Evolutionary conservation across 1,140 invertebrate genomes (phyloP).

Genomic region (Pachyrhynchus sulphureomaculatus): DNA sequence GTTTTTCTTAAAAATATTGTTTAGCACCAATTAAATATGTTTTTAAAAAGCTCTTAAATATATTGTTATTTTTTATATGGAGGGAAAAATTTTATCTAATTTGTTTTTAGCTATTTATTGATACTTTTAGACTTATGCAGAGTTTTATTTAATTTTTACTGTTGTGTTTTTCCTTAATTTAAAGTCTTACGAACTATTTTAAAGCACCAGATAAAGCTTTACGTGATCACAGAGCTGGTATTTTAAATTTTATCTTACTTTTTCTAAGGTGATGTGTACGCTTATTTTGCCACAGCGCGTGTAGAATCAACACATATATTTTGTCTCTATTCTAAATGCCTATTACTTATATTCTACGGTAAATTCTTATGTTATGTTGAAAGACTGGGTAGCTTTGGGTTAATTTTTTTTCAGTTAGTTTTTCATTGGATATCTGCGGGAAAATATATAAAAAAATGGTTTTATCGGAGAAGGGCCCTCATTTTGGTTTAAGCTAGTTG

Average conservation of each 20-base stretch:
- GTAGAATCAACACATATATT: neutral
- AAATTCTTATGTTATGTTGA: neutral
- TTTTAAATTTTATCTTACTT: neutral
- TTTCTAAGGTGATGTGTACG: neutral
- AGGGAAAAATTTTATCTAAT: no score
- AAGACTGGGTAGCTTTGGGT: conserved; percentile 5
- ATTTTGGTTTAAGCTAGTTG: no score
- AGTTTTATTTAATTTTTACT: no score
- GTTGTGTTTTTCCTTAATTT: neutral
- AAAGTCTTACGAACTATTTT: neutral
- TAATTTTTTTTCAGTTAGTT: neutral
- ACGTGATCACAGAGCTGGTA: conserved; percentile 29
- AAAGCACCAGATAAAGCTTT: conserved; percentile 22
- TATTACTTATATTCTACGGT: neutral
- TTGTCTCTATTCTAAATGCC: no score
- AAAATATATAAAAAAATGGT: no score
- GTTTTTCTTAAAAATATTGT: no score
- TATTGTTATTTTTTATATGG: no score
- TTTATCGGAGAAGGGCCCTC: no score
- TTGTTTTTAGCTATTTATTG: no score
- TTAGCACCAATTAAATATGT: no score
- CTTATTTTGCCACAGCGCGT: conserved; percentile 1
- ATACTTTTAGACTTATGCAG: no score
- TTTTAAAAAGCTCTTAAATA: no score
- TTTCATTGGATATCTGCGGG: neutral